phyloP scores from a whole-genome alignment of 2,797 vertebrate genomes.

The Lacerta viridis region DNA sequence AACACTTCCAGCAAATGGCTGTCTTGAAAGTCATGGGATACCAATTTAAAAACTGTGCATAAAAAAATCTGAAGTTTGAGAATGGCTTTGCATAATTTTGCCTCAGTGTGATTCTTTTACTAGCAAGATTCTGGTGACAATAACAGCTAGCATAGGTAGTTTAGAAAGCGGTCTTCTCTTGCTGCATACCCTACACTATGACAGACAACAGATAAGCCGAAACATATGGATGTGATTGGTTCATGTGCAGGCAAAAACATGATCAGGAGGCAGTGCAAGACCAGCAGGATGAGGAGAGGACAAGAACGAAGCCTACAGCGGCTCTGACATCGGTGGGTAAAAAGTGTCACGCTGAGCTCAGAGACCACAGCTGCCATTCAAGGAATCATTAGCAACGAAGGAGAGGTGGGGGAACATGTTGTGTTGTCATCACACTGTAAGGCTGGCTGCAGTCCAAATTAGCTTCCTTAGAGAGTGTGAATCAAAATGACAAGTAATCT shows the following conservation, averaged over 20 bases:
- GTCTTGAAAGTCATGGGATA: not conserved
- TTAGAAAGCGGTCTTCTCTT: not conserved
- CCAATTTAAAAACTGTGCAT: not conserved
- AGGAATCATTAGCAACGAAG: conserved; percentile 82
- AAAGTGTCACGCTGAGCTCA: conserved; percentile 72
- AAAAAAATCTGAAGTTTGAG: not conserved
- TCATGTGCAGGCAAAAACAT: not conserved
- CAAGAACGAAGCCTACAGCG: conserved; percentile 63
- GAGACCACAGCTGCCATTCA: conserved; percentile 84
- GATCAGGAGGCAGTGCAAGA: conserved; percentile 48
- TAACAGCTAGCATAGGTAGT: not conserved
- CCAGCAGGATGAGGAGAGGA: conserved; percentile 8
- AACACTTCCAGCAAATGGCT: not conserved
- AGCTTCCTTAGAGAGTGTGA: conserved; percentile 84
- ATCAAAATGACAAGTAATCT: conserved; percentile 85
- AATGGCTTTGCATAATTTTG: not conserved
- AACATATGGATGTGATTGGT: too few species aligned
- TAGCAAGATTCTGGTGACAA: not conserved
- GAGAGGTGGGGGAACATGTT: conserved; percentile 74
- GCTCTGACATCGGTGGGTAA: conserved; percentile 60
- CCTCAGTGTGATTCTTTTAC: not conserved
- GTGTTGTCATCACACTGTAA: conserved; percentile 79
- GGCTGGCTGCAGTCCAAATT: conserved; percentile 83
- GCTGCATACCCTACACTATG: not conserved
- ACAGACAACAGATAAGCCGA: not conserved